Evolutionary conservation across 2,113 vertebrate species (phyloP).

Genomic region (Campylomormyrus tamandua): DNA sequence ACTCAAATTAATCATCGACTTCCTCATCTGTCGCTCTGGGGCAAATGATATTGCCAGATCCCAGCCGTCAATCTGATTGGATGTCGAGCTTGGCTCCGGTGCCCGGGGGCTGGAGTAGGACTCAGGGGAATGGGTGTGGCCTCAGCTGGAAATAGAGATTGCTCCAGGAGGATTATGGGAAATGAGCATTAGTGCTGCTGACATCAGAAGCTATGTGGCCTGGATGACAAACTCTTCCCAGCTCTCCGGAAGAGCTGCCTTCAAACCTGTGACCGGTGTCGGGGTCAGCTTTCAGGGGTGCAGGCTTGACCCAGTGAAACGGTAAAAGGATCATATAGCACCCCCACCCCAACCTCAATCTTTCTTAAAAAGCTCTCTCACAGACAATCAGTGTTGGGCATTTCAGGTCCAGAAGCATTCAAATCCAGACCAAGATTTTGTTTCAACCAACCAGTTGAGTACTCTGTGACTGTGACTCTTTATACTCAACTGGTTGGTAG

Average conservation of each 20-base stretch:
- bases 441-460: too few species aligned
- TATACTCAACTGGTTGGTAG: too few species aligned
- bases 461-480: too few species aligned
- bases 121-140: background rate
- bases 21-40: background rate
- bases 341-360: background rate
- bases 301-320: background rate
- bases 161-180: background rate
- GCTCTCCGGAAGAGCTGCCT: background rate
- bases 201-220: background rate
- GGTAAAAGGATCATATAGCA: background rate
- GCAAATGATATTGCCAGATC: background rate
- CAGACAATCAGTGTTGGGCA: background rate
- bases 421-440: too few species aligned
- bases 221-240: background rate
- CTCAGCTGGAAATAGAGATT: background rate
- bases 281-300: background rate
- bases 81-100: background rate
- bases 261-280: background rate
- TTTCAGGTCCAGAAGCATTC: background rate
- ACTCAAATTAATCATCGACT: background rate
- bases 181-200: background rate
- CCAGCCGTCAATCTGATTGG: background rate
- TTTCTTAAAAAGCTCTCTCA: background rate
- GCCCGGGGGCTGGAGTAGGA: background rate